Percentiles rank a stretch among this genome's conserved stretches.
These are phyloP conservation scores for Asarcornis scutulata DNA, from an alignment of 2,113 vertebrate species.

Conservation along the genomic window DNA sequence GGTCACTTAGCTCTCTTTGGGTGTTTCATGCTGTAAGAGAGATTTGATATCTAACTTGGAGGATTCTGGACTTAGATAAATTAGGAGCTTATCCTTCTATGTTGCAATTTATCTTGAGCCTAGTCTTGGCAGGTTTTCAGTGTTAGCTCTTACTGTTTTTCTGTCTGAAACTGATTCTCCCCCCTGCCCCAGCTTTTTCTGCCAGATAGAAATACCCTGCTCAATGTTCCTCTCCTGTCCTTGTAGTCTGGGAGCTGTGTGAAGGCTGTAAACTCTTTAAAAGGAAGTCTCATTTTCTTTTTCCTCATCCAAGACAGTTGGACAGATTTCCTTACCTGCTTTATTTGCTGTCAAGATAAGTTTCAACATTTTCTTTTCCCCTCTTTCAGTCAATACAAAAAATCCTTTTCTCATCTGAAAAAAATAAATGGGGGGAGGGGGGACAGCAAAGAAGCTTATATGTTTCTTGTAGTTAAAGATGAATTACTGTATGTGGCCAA, in stretches of 20 bases:
- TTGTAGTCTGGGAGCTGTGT: not conserved
- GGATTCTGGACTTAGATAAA: not conserved
- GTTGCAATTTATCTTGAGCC: not conserved
- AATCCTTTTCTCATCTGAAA: not conserved
- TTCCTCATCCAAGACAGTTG: not conserved
- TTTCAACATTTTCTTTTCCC: not conserved
- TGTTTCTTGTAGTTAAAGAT: not conserved
- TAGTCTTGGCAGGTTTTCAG: not conserved
- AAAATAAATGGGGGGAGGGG: not conserved
- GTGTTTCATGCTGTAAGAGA: not conserved
- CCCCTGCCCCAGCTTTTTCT: not conserved
- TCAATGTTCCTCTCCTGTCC: not conserved
- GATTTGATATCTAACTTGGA: not conserved
- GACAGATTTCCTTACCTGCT: not conserved
- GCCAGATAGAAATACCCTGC: not conserved
- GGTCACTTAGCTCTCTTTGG: not conserved
- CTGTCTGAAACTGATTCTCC: not conserved
- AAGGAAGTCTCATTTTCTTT: not conserved
- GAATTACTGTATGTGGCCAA: not conserved
- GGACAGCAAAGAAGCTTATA: not conserved
- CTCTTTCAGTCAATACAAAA: not conserved
- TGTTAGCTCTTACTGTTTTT: not conserved
- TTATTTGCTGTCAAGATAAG: not conserved
- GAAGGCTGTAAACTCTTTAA: not conserved
- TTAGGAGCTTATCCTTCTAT: not conserved